These are phyloP conservation scores for Heliornis fulica DNA, from an alignment of 2,113 vertebrate species.

Conservation along the genomic window DNA sequence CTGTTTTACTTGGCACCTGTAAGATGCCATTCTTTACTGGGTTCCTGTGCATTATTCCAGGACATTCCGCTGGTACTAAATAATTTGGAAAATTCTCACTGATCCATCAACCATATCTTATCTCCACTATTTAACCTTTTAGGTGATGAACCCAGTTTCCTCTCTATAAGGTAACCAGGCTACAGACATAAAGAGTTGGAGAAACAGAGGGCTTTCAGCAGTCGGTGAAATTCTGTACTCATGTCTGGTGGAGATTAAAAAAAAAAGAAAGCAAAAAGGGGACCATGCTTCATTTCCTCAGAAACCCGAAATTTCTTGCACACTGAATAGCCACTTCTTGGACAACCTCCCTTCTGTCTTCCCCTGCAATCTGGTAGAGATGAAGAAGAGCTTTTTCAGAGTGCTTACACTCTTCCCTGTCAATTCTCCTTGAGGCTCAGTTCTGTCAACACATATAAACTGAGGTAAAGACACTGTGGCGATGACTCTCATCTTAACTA, in stretches of 20 bases:
- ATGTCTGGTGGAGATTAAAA: neutral
- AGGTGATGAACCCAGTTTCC: neutral
- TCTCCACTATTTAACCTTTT: neutral
- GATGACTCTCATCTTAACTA: neutral
- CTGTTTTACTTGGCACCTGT: neutral
- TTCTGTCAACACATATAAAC: neutral
- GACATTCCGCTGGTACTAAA: neutral
- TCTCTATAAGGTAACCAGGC: neutral
- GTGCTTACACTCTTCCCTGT: neutral
- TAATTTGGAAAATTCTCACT: neutral
- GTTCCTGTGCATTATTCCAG: slow-evolving; percentile 28
- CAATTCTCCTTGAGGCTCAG: neutral
- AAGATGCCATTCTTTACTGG: neutral
- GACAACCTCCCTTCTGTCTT: neutral
- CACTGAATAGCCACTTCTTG: neutral
- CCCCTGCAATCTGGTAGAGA: neutral
- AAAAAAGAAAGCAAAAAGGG: too few relatives aligned
- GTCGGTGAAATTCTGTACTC: neutral
- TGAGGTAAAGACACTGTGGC: neutral
- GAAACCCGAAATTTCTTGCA: neutral
- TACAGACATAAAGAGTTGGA: neutral
- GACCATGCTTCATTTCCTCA: neutral
- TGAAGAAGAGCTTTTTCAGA: neutral
- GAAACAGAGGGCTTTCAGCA: neutral
- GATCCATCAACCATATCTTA: neutral